Evolutionary conservation across 2,797 vertebrate species (phyloP).

Genomic region (Phalloptychus januarius): DNA sequence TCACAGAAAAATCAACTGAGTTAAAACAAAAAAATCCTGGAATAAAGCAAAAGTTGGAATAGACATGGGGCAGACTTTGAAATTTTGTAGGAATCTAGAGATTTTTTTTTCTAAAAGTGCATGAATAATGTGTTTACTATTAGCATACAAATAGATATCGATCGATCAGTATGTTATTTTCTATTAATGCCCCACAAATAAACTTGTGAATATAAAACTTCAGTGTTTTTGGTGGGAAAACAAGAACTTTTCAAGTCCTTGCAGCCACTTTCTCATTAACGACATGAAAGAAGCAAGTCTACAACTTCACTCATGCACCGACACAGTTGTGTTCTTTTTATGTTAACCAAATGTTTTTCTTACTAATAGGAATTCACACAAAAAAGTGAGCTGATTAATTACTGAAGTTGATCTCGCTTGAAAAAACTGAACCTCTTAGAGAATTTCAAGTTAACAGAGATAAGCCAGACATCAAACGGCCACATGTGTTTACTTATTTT

Average conservation of each 20-base stretch:
- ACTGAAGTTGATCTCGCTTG: constrained; percentile 74
- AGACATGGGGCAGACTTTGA: not conserved
- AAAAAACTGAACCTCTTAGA: constrained; percentile 64
- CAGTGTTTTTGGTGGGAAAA: constrained; percentile 47
- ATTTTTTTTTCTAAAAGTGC: not conserved
- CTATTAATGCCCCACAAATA: not conserved
- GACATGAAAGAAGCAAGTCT: constrained; percentile 64
- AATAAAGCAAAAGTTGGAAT: not conserved
- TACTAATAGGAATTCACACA: constrained; percentile 50
- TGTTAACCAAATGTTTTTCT: constrained; percentile 64
- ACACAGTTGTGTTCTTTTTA: constrained; percentile 59
- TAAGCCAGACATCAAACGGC: constrained; percentile 81
- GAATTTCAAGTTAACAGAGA: constrained; percentile 79
- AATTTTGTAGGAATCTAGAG: not conserved
- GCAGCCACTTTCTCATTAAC: constrained; percentile 68
- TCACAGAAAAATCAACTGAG: not conserved
- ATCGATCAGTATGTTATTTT: too few relatives aligned
- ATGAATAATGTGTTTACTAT: not conserved
- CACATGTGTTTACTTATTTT: constrained; percentile 80
- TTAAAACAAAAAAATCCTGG: not conserved
- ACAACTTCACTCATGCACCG: constrained; percentile 52
- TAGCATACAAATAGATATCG: not conserved
- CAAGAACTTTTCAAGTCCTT: constrained; percentile 57
- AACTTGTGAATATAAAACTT: constrained; percentile 1
- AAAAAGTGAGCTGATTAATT: constrained; percentile 72